These are phyloP conservation scores for Elmis aenea DNA, from an alignment of 2,888 invertebrate genomes.

Conservation along the genomic window DNA sequence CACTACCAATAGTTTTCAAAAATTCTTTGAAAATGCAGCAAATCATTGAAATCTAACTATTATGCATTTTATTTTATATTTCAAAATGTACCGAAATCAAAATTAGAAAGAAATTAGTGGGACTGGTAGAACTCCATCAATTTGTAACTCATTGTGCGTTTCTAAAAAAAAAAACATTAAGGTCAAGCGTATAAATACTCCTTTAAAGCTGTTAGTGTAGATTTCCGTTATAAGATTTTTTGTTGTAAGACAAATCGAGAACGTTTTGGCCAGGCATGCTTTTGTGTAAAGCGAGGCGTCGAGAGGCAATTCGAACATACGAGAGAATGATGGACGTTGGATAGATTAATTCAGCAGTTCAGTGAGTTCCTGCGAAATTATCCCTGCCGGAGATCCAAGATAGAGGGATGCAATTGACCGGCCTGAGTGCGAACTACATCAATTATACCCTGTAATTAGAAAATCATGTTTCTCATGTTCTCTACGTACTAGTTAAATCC, in stretches of 20 bases:
- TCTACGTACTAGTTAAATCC: no score
- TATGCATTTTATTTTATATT: no score
- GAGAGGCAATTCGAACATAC: no score
- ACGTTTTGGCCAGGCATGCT: slow-evolving; percentile 3
- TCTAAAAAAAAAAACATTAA: not conserved
- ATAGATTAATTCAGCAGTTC: slow-evolving; percentile 27
- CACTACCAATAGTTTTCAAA: no score
- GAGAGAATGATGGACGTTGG: slow-evolving; percentile 28
- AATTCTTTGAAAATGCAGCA: no score
- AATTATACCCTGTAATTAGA: slow-evolving; percentile 25
- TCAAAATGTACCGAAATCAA: no score
- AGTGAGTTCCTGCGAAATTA: slow-evolving; percentile 19
- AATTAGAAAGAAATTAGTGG: no score
- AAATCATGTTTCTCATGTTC: slow-evolving; percentile 22
- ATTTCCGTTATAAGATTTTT: slow-evolving; percentile 2
- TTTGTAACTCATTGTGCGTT: not conserved
- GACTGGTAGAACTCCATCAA: no score
- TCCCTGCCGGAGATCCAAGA: slow-evolving; percentile 15
- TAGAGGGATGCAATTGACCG: slow-evolving; percentile 21
- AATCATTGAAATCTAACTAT: no score
- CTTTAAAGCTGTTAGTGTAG: not conserved
- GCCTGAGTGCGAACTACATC: slow-evolving; percentile 21
- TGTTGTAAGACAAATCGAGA: slow-evolving; percentile 8
- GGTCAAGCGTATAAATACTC: slow-evolving; percentile 1
- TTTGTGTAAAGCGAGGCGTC: slow-evolving; percentile 13